Evolutionary conservation across 2,797 vertebrate genomes (phyloP).

Genomic region (Heteromormyrus szaboi): DNA sequence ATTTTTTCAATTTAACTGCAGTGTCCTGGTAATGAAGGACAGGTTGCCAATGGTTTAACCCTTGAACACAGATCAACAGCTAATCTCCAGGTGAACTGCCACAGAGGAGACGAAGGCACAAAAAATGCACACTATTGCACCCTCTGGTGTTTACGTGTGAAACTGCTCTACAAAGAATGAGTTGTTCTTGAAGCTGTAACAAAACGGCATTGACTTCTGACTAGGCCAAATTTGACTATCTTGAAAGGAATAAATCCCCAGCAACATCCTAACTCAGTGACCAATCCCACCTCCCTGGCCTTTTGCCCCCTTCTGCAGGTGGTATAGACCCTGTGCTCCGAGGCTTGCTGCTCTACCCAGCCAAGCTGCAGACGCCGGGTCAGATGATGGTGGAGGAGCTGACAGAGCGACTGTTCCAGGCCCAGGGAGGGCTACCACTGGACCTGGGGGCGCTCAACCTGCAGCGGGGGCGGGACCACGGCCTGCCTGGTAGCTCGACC

Average conservation of each 20-base stretch:
- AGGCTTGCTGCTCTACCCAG: constrained; percentile 62
- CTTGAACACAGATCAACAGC: not conserved
- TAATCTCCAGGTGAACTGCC: not conserved
- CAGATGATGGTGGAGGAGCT: constrained; percentile 80
- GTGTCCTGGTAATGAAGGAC: not conserved
- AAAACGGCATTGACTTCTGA: not conserved
- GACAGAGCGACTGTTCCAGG: constrained; percentile 69
- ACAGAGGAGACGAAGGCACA: not conserved
- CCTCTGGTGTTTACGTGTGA: not conserved
- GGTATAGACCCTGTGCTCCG: constrained; percentile 70
- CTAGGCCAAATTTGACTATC: not conserved
- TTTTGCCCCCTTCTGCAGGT: constrained; percentile 45
- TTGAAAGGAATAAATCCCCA: not conserved
- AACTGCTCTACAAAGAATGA: not conserved
- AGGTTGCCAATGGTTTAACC: not conserved
- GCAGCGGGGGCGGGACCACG: constrained; percentile 70
- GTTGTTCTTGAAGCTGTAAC: not conserved
- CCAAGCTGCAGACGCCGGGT: constrained; percentile 66
- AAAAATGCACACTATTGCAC: not conserved
- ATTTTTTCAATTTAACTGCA: not conserved
- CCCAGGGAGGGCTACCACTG: constrained; percentile 66
- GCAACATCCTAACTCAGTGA: not conserved
- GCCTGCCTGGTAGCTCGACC: constrained; percentile 57
- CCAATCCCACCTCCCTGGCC: not conserved
- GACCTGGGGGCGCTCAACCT: constrained; percentile 71